Evolutionary conservation across 2,797 vertebrate genomes (phyloP), one percentile per base, ranked within the genome.

Genomic region (Poecilia wingei): DNA sequence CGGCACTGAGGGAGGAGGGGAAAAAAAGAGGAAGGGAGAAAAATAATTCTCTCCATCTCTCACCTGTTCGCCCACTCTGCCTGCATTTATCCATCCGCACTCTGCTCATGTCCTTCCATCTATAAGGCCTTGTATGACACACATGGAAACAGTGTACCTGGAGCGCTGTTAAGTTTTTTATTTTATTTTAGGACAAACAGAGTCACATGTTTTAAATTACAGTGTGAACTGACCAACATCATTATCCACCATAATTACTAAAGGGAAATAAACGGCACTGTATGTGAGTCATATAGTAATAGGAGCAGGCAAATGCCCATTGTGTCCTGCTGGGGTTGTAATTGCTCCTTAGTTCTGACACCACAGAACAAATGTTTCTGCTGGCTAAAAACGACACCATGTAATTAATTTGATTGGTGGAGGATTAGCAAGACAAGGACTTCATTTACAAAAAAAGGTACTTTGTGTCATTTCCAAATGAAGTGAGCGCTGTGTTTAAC

Each of bases 1-100:
- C 69, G 33, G 87, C 87, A 78, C 81, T 1, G 78, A 45, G 81
- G 85, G 69, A 18, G 55, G n/a, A 28, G 53, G 3, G 4, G 0
- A n/a, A 28, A 28, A 55, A 55, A 83, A 75, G 85, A 72, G 81
- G 81, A 83, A 75, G 61, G 75, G 51, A 78, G 79, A 86, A 82
- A 85, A 85, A 90, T 57, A 88, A 83, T 77, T 31, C 81, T 87
- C 82, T 80, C 84, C 83, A 92, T 93, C 86, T 87, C 87, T 91
- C 92, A 93, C 90, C 88, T 91, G 88, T 91, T 92, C 68, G 47
- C 86, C 86, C 82, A 86, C 90, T 81, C 85, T 61, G 83, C 82
- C 70, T 57, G 76, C 87, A 85, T 91, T 90, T 88, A 91, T 93
- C 90, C 90, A 82, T 87, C 82, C 80, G 80, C 80, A 57, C 76